A percentile compares a stretch with the other conserved stretches of the same genome.
Conservation (phyloP, 2,888 invertebrate species). For the Ectobius pallidus region DNA sequence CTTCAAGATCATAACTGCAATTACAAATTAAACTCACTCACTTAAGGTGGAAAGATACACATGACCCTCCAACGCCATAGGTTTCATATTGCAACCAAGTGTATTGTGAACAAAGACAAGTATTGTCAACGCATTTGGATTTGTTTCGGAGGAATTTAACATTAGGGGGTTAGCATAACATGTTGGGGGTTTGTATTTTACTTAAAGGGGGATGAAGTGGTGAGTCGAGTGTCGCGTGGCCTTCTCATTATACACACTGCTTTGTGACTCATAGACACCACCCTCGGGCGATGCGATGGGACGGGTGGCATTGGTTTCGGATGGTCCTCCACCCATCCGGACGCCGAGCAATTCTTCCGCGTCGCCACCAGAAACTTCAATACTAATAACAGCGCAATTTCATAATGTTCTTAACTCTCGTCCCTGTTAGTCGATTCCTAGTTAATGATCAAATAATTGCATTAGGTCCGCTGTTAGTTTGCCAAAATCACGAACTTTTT, state of each 20-base stretch:
- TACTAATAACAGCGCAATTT: neutral
- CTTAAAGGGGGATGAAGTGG: conserved; percentile 16
- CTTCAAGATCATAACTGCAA: too few relatives aligned
- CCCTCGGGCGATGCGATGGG: neutral
- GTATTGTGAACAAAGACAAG: neutral
- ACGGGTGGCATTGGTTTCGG: neutral
- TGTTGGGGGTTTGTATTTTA: conserved; percentile 3
- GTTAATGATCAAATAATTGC: too few relatives aligned
- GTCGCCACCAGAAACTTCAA: neutral
- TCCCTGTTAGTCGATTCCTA: too few relatives aligned
- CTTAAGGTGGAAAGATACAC: too few relatives aligned
- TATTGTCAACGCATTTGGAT: neutral
- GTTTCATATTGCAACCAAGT: neutral
- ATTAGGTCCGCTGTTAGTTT: too few relatives aligned
- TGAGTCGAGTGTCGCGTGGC: conserved; percentile 13
- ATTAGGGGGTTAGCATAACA: conserved; percentile 12
- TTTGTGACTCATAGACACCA: conserved; percentile 18
- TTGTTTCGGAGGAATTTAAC: conserved; percentile 1
- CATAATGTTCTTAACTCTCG: too few relatives aligned
- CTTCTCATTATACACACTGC: conserved; percentile 16
- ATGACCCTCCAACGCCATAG: neutral
- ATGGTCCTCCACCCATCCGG: neutral
- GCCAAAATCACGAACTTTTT: too few relatives aligned
- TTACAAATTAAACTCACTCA: too few relatives aligned
- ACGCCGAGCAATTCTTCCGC: neutral